Evolutionary conservation across 1,140 invertebrate genomes (phyloP).

Genomic region (Cryptotermes secundus): DNA sequence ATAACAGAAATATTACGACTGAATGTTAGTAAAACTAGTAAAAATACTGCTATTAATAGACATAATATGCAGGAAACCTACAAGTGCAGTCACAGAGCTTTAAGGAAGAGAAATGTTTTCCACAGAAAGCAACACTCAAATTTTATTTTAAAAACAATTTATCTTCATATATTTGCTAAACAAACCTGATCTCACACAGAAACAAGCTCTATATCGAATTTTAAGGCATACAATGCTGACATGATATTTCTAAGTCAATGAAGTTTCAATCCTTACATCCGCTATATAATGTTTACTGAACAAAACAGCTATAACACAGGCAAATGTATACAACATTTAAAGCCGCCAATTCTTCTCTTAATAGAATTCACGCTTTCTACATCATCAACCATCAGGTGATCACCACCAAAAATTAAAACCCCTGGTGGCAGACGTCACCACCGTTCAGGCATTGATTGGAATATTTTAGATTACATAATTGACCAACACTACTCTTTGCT

Average conservation of each 20-base stretch:
- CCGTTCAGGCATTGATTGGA: background rate
- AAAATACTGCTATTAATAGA: background rate
- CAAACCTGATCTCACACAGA: background rate
- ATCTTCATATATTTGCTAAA: background rate
- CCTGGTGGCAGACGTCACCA: slow-evolving; percentile 21
- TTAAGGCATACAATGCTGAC: background rate
- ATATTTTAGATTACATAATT: background rate
- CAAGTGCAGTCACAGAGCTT: background rate
- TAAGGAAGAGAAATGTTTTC: background rate
- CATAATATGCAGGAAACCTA: background rate
- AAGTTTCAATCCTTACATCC: background rate
- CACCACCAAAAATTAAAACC: slow-evolving; percentile 24
- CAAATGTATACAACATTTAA: background rate
- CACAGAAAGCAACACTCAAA: background rate
- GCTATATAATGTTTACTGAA: background rate
- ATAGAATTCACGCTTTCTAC: background rate
- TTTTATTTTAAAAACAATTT: too few relatives aligned
- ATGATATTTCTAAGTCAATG: background rate
- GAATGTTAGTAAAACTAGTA: background rate
- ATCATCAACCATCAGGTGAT: slow-evolving; percentile 25
- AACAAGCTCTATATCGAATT: background rate
- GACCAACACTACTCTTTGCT: too few relatives aligned
- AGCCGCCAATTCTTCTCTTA: background rate
- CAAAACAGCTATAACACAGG: background rate
- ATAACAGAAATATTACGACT: background rate